Base-by-base conservation (phyloP, 2,888 invertebrate genomes). In the Amphiduros pacificus region DNA sequence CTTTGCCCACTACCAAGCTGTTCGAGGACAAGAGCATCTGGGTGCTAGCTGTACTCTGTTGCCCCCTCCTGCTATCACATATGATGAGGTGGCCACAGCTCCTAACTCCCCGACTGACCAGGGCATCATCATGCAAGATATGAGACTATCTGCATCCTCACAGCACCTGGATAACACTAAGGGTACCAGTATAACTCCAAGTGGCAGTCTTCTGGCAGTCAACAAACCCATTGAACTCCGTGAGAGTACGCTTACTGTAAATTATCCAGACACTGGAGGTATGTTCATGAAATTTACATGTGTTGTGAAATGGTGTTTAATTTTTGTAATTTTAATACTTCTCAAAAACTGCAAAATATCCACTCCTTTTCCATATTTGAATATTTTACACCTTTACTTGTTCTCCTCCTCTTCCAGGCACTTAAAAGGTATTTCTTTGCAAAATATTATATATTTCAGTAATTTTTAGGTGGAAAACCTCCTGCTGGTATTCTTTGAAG, bases 141-240 rank as follows among this genome's bases (percentile, higher is more conserved):
- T 41, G 36, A 50, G 53, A 26, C 36, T 44, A 6, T 49, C 29
- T 27, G 58, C 50, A 2, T 49, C 44, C 24, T 27, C 53, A 11
- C 17, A 32, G 1, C 41, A 48, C 31, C 52, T 48, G 36, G 44
- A 28, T 4, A 51, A 65, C 26, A 59, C 64, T 17, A 62, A 60
- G 36, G 49, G 65, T n/a, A 57, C 65, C 26, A 61, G 67, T 64
- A 56, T 69, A 32, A 67, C 65, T 1, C 67, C 69, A 2, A 41
- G 60, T 14, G 68, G 66, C 27, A 69, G 67, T 44, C 62, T 69
- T 14, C 56, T 69, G 29, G 64, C 68, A 26, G 68, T 68, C 56
- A 69, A 64, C 55, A 67, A 61, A 59, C 68, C 69, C 27, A 49
- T 65, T n/a, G 67, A 69, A 52, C 61, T 69, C 44, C 44, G 69